A percentile compares a stretch with the other conserved stretches of the same genome.
These are phyloP conservation scores for Nannoperca obscura DNA, from an alignment of 2,797 vertebrate species.

Conservation along the genomic window DNA sequence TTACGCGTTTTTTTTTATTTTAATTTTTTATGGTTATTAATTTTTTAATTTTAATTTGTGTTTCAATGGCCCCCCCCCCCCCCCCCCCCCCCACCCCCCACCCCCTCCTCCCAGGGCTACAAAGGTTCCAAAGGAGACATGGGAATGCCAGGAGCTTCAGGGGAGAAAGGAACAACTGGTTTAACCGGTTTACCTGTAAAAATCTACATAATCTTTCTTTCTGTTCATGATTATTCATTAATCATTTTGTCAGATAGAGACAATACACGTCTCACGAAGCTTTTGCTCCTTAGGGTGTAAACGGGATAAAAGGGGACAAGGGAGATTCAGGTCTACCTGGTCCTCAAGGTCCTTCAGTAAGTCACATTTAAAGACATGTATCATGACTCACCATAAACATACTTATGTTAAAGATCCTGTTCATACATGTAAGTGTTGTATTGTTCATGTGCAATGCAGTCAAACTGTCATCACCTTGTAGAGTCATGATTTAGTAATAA, in stretches of 20 bases:
- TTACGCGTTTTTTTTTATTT: too few species aligned
- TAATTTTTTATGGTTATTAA: too few species aligned
- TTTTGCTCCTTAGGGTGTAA: conserved; percentile 88
- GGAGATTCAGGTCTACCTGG: conserved; percentile 93
- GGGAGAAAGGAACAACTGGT: conserved; percentile 95
- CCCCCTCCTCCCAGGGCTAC: conserved; percentile 85
- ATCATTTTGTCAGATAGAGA: neutral
- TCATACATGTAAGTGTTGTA: neutral
- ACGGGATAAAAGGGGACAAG: conserved; percentile 94
- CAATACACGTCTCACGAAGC: neutral
- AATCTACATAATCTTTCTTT: neutral
- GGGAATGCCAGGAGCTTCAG: conserved; percentile 92
- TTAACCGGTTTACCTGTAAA: conserved; percentile 95
- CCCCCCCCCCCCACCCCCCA: too few species aligned
- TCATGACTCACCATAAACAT: neutral
- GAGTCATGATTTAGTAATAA: neutral
- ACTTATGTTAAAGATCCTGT: neutral
- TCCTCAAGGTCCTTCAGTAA: conserved; percentile 95
- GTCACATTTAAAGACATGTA: conserved; percentile 44
- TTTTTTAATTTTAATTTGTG: too few species aligned
- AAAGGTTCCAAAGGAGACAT: conserved; percentile 97
- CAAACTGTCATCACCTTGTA: neutral
- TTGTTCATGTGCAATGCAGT: neutral
- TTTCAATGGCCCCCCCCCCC: too few species aligned
- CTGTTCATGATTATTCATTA: neutral